Conservation (phyloP, 1,140 invertebrate genomes). For the Philotrypesis tridentata region DNA sequence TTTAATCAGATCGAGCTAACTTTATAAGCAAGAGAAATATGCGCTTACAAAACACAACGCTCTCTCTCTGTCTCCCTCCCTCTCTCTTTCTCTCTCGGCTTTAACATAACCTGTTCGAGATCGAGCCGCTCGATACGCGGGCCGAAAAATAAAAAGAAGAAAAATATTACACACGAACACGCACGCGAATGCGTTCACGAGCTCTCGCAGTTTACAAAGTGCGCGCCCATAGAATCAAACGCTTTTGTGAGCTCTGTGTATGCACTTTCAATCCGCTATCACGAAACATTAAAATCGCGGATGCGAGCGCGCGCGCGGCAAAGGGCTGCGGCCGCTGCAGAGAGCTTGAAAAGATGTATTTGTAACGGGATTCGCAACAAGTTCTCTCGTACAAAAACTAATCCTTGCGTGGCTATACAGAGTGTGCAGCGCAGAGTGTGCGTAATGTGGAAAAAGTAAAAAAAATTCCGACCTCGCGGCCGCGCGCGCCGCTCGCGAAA, state of each 20-base stretch:
- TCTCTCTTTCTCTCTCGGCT: too few relatives aligned
- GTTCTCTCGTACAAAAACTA: too few relatives aligned
- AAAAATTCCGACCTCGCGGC: too few relatives aligned
- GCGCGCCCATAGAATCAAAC: not conserved
- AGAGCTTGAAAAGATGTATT: not conserved
- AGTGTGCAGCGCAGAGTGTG: too few relatives aligned
- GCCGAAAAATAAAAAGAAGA: too few relatives aligned
- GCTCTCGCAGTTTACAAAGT: not conserved
- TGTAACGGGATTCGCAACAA: not conserved
- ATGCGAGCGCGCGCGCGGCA: not conserved
- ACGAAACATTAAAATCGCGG: not conserved
- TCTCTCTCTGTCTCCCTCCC: too few relatives aligned
- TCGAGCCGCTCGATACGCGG: not conserved
- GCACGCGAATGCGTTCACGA: not conserved
- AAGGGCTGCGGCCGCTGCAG: not conserved
- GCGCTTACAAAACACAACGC: constrained; percentile 12
- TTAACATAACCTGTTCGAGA: constrained; percentile 31
- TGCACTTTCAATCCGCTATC: not conserved
- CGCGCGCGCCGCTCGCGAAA: too few relatives aligned
- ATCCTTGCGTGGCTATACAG: too few relatives aligned
- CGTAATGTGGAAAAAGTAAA: too few relatives aligned
- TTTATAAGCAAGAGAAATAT: constrained; percentile 5
- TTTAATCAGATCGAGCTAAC: constrained; percentile 17
- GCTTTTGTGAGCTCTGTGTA: constrained; percentile 1
- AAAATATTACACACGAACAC: not conserved